Evolutionary conservation across 1,140 invertebrate species (phyloP).

Genomic region (Acyrthosiphon pisum): DNA sequence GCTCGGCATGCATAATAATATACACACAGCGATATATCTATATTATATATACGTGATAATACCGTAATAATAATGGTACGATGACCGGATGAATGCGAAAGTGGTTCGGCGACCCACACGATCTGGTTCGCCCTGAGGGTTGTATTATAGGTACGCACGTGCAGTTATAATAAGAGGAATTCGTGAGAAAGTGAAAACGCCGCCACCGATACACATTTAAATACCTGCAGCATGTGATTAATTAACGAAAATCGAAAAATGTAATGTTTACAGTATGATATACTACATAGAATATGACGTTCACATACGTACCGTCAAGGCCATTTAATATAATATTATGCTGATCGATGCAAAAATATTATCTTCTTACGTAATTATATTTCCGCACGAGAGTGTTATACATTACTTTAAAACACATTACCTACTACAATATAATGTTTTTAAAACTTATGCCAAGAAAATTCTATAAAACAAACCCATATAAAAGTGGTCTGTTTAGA

Average conservation of each 20-base stretch:
- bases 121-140: slow-evolving; percentile 45
- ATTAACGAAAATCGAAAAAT: slow-evolving; percentile 3
- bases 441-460: not conserved
- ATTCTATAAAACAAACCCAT: not conserved
- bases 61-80: slow-evolving; percentile 38
- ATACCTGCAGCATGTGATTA: not conserved
- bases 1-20: slow-evolving; percentile 11
- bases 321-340: not conserved
- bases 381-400: not conserved
- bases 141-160: not conserved
- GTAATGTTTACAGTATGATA: not conserved
- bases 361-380: not conserved
- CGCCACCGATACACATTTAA: not conserved
- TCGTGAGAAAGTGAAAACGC: slow-evolving; percentile 52
- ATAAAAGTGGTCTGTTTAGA: not conserved
- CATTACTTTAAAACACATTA: not conserved
- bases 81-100: slow-evolving; percentile 42
- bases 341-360: not conserved
- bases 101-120: slow-evolving; percentile 43
- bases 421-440: not conserved
- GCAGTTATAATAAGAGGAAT: not conserved
- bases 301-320: not conserved
- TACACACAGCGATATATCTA: not conserved
- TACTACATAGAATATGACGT: not conserved
- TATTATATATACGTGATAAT: not conserved